Evolutionary conservation across 2,113 vertebrate genomes (phyloP).

Genomic region (Hippolais icterina): DNA sequence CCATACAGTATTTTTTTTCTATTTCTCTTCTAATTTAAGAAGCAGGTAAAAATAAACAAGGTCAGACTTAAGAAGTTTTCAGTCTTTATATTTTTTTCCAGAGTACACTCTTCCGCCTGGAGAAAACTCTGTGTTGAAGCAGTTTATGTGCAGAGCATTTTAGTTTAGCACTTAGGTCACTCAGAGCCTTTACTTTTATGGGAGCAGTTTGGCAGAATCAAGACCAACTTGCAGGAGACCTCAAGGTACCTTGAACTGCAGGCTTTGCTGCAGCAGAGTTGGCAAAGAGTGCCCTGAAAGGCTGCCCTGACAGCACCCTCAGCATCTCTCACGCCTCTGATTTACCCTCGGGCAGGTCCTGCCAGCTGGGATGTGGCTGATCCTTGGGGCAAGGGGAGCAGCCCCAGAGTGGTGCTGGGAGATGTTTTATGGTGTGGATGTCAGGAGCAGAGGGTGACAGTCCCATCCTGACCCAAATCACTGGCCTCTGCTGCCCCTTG

Average conservation of each 20-base stretch:
- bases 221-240: background rate
- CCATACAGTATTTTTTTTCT: background rate
- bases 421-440: background rate
- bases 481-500: background rate
- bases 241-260: background rate
- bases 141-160: background rate
- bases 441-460: background rate
- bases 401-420: background rate
- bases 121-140: background rate
- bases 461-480: background rate
- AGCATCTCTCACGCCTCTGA: accelerated
- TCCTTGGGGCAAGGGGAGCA: background rate
- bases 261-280: background rate
- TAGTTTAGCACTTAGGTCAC: background rate
- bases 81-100: background rate
- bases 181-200: background rate
- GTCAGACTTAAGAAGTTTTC: background rate
- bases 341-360: background rate
- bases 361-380: background rate
- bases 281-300: background rate
- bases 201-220: background rate
- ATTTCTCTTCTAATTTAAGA: background rate
- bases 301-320: background rate
- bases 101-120: background rate
- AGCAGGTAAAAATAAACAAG: background rate